These are phyloP conservation scores for Scelioninae gen. 1 DNA, from an alignment of 2,888 invertebrate species.

Conservation along the genomic window DNA sequence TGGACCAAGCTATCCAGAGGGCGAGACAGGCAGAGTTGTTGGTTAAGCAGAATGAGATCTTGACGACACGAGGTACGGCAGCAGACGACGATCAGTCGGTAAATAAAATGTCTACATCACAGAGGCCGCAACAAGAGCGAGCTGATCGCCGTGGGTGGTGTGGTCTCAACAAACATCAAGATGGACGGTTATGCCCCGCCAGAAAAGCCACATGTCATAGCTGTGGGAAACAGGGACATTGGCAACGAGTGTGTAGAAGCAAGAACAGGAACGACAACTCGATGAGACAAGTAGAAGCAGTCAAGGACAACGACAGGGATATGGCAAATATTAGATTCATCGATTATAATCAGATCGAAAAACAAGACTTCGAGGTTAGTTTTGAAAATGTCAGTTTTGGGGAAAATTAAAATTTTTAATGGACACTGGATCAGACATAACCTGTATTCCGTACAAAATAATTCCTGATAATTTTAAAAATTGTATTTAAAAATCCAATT, in stretches of 20 bases:
- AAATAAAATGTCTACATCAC: not conserved
- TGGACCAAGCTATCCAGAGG: slow-evolving; percentile 67
- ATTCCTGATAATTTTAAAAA: slow-evolving; percentile 28
- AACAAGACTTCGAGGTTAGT: slow-evolving; percentile 6
- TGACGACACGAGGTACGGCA: too few relatives aligned
- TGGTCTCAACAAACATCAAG: slow-evolving; percentile 11
- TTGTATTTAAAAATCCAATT: slow-evolving; percentile 21
- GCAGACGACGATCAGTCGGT: not conserved
- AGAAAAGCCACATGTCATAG: slow-evolving; percentile 7
- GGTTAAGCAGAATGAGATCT: slow-evolving; percentile 47
- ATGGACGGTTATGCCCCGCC: slow-evolving; percentile 35
- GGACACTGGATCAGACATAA: slow-evolving; percentile 61
- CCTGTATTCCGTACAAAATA: slow-evolving; percentile 40
- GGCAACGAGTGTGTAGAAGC: slow-evolving; percentile 32
- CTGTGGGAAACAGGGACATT: slow-evolving; percentile 42
- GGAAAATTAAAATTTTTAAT: slow-evolving; percentile 38
- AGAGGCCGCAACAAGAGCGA: not conserved
- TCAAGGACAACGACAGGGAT: not conserved
- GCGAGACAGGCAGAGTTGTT: slow-evolving; percentile 67
- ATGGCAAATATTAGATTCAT: not conserved
- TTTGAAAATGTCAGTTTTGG: slow-evolving; percentile 23
- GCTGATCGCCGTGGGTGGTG: not conserved
- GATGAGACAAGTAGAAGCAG: too few relatives aligned
- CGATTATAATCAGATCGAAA: not conserved
- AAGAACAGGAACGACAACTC: too few relatives aligned